A percentile compares a stretch with the other conserved stretches of the same genome.
phyloP scores from a whole-genome alignment of 2,113 vertebrate species.

The Ia io region DNA sequence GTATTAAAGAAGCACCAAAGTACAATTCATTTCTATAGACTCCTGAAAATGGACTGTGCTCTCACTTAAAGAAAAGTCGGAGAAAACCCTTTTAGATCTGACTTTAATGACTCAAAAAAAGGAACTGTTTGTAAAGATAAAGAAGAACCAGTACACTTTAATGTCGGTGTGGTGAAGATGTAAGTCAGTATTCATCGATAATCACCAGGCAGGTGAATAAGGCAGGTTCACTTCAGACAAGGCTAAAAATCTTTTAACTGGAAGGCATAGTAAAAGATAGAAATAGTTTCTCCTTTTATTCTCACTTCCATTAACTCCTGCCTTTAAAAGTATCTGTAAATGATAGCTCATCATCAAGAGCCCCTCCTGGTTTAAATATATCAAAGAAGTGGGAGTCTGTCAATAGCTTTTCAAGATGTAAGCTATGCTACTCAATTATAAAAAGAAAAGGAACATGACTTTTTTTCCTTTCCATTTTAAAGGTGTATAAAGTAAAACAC shows the following conservation, averaged over 20 bases:
- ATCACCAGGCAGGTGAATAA: neutral
- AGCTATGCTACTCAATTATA: constrained; percentile 35
- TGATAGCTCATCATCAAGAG: constrained; percentile 32
- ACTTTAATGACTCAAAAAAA: constrained; percentile 42
- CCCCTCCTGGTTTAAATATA: constrained; percentile 62
- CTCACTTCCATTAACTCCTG: constrained; percentile 20
- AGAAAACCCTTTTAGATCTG: constrained; percentile 9
- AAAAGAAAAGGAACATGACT: neutral
- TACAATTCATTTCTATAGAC: neutral
- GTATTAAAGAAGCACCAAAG: neutral
- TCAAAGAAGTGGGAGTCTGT: constrained; percentile 57
- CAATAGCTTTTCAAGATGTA: constrained; percentile 37
- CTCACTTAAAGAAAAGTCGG: neutral
- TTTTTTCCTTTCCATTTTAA: neutral
- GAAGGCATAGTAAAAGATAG: constrained; percentile 16
- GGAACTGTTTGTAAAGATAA: neutral
- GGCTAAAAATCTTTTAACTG: constrained; percentile 26
- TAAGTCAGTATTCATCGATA: neutral
- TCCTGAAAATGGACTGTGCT: neutral
- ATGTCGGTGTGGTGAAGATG: neutral
- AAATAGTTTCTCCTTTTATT: constrained; percentile 42
- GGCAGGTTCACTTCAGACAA: constrained; percentile 28
- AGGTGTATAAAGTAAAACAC: constrained; percentile 53
- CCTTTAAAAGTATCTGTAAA: constrained; percentile 46
- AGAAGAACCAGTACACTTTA: neutral